A percentile compares a stretch with the other conserved stretches of the same genome.
phyloP scores from a whole-genome alignment of 1,140 invertebrate species.

The Glossosoma conforme region DNA sequence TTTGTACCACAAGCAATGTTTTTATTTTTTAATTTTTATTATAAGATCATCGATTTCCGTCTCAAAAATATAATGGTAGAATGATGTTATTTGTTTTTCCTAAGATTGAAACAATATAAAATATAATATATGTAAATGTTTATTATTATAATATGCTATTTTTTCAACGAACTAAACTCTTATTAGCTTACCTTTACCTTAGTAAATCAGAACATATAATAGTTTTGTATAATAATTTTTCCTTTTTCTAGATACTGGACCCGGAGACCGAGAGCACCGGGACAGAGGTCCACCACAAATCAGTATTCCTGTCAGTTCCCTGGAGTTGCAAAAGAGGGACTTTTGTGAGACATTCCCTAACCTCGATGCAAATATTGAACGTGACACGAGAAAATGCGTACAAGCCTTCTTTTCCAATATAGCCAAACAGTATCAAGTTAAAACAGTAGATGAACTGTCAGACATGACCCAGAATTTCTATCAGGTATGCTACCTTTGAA shows the following conservation, averaged over 20 bases:
- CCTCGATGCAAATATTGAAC: conserved; percentile 50
- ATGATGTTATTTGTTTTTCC: no score
- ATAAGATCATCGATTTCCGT: no score
- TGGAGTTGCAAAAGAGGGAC: conserved; percentile 42
- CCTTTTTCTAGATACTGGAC: conserved; percentile 18
- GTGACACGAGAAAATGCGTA: conserved; percentile 65
- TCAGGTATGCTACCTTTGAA: conserved; percentile 57
- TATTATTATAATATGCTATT: no score
- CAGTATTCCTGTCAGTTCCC: conserved; percentile 28
- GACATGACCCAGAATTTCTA: conserved; percentile 91
- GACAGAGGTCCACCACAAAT: conserved; percentile 12
- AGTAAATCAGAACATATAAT: no score
- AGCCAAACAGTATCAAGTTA: conserved; percentile 55
- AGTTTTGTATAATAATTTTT: no score
- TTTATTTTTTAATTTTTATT: no score
- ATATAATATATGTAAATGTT: no score
- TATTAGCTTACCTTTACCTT: no score
- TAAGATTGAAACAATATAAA: no score
- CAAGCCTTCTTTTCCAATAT: conserved; percentile 64
- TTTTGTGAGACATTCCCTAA: conserved; percentile 39
- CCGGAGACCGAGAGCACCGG: conserved; percentile 11
- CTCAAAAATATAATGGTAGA: no score
- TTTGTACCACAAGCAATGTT: no score
- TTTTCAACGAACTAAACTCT: no score
- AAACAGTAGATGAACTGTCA: conserved; percentile 79